Evolutionary conservation across 2,113 vertebrate genomes (phyloP), one percentile per base, ranked within the genome.

Genomic region (Carlito syrichta): DNA sequence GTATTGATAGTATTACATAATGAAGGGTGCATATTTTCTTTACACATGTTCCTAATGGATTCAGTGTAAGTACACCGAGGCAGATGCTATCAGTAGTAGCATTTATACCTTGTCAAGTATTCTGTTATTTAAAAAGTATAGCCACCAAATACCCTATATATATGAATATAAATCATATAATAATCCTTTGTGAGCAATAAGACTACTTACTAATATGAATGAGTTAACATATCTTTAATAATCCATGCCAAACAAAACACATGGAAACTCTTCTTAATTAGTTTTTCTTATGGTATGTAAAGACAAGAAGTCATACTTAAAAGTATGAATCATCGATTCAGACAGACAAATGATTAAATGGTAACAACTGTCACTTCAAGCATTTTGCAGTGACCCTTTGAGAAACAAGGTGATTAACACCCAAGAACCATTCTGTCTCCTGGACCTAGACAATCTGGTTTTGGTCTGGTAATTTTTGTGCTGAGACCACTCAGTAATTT

Each of bases 1-100:
- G 83, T 17, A 68, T 10, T 35, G 83, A 79, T 92, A 92, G 83
- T 66, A 92, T 94, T 86, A 95, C n/a, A 86, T 83, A 95, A 95
- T 89, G 30, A 95, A 83, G n/a, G 89, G n/a, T 90, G 9, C 13
- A 62, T 95, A n/a, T 92, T 97, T 91, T 83, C 71, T 74, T 96
- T n/a, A 48, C 78, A 92, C 13, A 23, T 52, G 19, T 56, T 91
- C n/a, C 30, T 95, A 89, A 90, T 89, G 22, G 4, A 60, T 45
- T 96, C 56, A 83, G 35, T 82, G 40, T 89, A 82, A 35, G 8
- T 82, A 60, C 54, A 95, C 14, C 86, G 16, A 93, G 1, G 71
- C 14, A 78, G 38, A 85, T 71, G 13, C 6, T 79, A 40, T 74
- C 76, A 76, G 2, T 74, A 76, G 3, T 77, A 84, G 40, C 22